Percentiles rank a stretch among this genome's conserved stretches.
phyloP scores from a whole-genome alignment of 2,113 vertebrate genomes.

The Notarius lentiginosus region DNA sequence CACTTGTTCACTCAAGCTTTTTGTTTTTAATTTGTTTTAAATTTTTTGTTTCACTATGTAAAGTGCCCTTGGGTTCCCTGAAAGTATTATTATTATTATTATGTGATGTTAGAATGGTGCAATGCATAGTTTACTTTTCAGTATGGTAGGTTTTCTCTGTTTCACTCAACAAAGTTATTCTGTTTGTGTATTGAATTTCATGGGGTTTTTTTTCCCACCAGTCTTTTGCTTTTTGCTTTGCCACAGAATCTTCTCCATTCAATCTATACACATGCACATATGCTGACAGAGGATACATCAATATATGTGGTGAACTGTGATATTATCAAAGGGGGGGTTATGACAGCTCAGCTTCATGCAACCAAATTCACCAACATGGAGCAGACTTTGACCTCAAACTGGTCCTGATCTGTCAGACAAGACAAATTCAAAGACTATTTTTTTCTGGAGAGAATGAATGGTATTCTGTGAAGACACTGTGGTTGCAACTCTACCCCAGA shows the following conservation, averaged over 20 bases:
- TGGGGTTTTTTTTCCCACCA: background rate
- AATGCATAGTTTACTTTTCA: background rate
- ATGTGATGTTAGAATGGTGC: background rate
- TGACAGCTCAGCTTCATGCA: background rate
- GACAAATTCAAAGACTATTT: background rate
- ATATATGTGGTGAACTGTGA: background rate
- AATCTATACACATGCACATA: background rate
- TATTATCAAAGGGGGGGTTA: background rate
- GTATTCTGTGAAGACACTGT: background rate
- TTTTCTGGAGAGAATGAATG: background rate
- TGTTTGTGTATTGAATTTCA: background rate
- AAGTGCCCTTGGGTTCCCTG: too few relatives aligned
- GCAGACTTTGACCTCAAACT: background rate
- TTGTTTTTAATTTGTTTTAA: too few relatives aligned
- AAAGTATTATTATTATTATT: background rate
- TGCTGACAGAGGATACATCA: background rate
- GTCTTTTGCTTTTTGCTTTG: background rate
- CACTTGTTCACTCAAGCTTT: too few relatives aligned
- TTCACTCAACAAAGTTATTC: background rate
- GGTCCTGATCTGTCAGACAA: background rate
- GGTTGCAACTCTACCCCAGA: background rate
- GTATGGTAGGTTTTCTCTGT: background rate
- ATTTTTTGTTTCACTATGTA: too few relatives aligned
- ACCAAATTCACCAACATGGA: background rate
- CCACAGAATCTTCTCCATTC: background rate